Percentiles rank a stretch among this genome's conserved stretches.
Evolutionary conservation across 2,888 invertebrate species (phyloP).

Genomic region (Caenorhabditis sp.): DNA sequence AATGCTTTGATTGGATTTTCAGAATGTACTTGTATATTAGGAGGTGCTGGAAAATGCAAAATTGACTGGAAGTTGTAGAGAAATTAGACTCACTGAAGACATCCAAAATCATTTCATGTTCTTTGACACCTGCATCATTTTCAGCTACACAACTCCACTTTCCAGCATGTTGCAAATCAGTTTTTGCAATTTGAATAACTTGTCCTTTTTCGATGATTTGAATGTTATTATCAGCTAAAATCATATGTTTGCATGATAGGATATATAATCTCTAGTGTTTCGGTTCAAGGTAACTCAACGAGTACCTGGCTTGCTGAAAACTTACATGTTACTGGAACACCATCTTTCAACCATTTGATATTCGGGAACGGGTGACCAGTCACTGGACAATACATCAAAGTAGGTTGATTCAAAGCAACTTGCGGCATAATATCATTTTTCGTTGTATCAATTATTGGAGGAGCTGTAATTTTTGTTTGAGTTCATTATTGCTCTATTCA

Average conservation of each 20-base stretch:
- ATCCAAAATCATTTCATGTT: conserved; percentile 62
- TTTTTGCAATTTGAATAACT: conserved; percentile 32
- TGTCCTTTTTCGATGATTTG: conserved; percentile 63
- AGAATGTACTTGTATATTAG: conserved; percentile 57
- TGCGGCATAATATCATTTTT: conserved; percentile 69
- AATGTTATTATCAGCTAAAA: conserved; percentile 40
- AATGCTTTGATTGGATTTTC: conserved; percentile 66
- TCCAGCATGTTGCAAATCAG: conserved; percentile 69
- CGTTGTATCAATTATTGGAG: conserved; percentile 72
- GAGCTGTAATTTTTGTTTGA: conserved; percentile 69
- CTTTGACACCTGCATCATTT: conserved; percentile 72
- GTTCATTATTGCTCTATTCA: not conserved
- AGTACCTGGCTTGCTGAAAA: not conserved
- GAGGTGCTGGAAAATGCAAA: conserved; percentile 55
- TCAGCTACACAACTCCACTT: conserved; percentile 73
- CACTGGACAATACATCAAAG: conserved; percentile 67
- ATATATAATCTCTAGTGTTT: too few relatives aligned
- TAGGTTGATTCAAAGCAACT: conserved; percentile 65
- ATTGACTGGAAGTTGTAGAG: too few relatives aligned
- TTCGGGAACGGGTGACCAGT: conserved; percentile 67
- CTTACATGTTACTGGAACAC: conserved; percentile 18
- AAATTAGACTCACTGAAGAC: conserved; percentile 68
- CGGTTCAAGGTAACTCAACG: too few relatives aligned
- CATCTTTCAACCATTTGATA: conserved; percentile 65
- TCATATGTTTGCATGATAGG: not conserved